A percentile compares a stretch with the other conserved stretches of the same genome.
These are phyloP conservation scores for Abramis brama DNA, from an alignment of 2,113 vertebrate genomes.

Conservation along the genomic window DNA sequence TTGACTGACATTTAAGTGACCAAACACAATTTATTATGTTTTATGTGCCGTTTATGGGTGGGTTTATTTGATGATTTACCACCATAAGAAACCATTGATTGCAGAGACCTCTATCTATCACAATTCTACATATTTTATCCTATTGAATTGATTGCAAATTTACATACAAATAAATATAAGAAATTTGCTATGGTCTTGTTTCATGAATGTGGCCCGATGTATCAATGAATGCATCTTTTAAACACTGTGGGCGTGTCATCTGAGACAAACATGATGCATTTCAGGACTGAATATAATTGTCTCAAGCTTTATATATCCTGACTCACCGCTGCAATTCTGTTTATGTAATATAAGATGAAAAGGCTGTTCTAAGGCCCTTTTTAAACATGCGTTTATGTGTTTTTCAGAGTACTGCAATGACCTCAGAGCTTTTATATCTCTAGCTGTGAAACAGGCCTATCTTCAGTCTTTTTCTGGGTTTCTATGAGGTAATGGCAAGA, in stretches of 20 bases:
- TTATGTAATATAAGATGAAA: slow-evolving; percentile 24
- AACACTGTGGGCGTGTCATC: background rate
- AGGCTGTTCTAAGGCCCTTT: background rate
- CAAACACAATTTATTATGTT: background rate
- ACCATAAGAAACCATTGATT: background rate
- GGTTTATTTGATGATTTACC: background rate
- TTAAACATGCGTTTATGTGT: background rate
- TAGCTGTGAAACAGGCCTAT: slow-evolving; percentile 3
- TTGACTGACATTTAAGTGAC: background rate
- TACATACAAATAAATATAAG: background rate
- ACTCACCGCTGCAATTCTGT: background rate
- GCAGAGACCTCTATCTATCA: too few species aligned
- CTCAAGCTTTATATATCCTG: background rate
- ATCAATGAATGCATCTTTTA: background rate
- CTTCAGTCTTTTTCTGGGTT: background rate
- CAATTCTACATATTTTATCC: background rate
- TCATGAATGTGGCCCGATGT: background rate
- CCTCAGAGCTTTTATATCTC: background rate
- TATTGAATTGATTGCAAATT: background rate
- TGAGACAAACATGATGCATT: background rate
- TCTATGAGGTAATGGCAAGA: background rate
- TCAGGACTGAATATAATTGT: slow-evolving; percentile 16
- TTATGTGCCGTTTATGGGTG: background rate
- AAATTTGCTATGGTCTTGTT: background rate
- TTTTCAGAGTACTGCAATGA: slow-evolving; percentile 6